A percentile compares a stretch with the other conserved stretches of the same genome.
phyloP scores from a whole-genome alignment of 2,113 vertebrate genomes.

The Phylloscopus trochilus region DNA sequence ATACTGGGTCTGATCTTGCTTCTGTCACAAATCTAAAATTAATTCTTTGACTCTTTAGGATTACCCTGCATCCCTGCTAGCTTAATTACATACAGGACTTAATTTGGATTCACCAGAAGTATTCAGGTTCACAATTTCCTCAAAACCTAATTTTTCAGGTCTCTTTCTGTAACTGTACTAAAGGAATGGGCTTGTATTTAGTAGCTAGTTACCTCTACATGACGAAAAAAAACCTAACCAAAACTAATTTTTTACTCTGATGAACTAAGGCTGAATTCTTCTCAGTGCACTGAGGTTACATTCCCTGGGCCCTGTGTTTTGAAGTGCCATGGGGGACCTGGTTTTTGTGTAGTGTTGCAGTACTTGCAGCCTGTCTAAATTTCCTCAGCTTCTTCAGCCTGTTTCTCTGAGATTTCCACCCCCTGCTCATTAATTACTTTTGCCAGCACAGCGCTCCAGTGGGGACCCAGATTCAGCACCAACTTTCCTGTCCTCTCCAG shows the following conservation, averaged over 20 bases:
- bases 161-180: background rate
- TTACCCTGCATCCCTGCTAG: background rate
- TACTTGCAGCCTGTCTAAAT: background rate
- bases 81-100: background rate
- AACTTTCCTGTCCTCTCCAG: background rate
- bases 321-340: background rate
- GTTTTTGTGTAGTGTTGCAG: background rate
- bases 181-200: background rate
- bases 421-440: background rate
- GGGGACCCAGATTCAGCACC: background rate
- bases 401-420: background rate
- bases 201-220: background rate
- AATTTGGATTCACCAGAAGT: background rate
- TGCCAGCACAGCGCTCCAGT: background rate
- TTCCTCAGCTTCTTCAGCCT: background rate
- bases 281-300: background rate
- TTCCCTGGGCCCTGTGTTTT: background rate
- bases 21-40: background rate
- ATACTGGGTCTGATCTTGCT: background rate
- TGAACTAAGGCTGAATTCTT: background rate
- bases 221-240: background rate
- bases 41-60: background rate
- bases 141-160: background rate
- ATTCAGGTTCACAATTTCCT: background rate
- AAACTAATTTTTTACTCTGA: background rate